Evolutionary conservation across 2,888 invertebrate genomes (phyloP), one percentile per base, ranked within the genome.

Genomic region (Adelognathus sp.): DNA sequence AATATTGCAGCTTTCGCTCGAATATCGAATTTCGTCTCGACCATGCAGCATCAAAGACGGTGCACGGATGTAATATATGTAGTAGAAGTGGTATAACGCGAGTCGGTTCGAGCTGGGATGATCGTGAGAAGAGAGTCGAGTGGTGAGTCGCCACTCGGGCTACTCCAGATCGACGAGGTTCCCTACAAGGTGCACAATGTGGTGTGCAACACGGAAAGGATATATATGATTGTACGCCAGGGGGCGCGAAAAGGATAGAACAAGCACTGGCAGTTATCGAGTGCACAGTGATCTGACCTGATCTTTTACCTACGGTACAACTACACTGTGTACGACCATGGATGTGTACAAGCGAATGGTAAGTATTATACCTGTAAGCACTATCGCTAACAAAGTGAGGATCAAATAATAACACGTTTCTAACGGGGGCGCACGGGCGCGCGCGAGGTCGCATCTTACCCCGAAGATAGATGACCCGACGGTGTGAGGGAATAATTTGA

Each of bases 391-490:
- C 90, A 90, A 90, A 90, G 90, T 90, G 90, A 90, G 89, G 90
- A 90, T 90, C 89, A 88, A 90, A 90, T 90, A 90, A 90, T 90
- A 90, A 90, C 88, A 90, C 87, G 90, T 89, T 90, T 85, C 84
- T 88, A 88, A 88, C 87, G 88, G 83, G 82, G 54, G 82, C 60
- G 58, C 64, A 44, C 54, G 41, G 39, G 21, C 29, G 77, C 54
- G 54, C 54, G 63, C 54, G 61, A 61, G 63, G 29, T 29, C 50
- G 60, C 70, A 71, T 71, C 75, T 69, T 60, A 54, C 56, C 64
- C 64, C 33, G 87, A 89, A 90, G 90, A 90, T 90, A 87, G 88
- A 90, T 89, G 88, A 87, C 87, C 86, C 84, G 71, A 63, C 87
- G 86, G 86, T 86, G 87, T 87, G 89, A 90, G 90, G 90, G 90